Percentiles rank a stretch among this genome's conserved stretches.
Evolutionary conservation across 2,888 invertebrate genomes (phyloP).

Genomic region (Spodoptera picta): DNA sequence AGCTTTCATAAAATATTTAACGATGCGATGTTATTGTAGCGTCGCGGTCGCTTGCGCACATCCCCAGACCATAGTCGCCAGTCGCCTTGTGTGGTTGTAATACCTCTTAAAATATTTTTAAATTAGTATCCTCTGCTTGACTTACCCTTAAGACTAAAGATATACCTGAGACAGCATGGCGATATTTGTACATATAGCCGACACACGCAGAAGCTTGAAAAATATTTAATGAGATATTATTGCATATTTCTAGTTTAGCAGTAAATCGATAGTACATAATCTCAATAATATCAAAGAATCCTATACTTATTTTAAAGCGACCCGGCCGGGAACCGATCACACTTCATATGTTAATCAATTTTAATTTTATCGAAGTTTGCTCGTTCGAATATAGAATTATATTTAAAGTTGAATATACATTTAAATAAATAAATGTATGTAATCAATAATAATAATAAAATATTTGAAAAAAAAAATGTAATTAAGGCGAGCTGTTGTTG

Average conservation of each 20-base stretch:
- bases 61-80: conserved; percentile 69
- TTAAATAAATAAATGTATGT: conserved; percentile 74
- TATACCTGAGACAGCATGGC: conserved; percentile 72
- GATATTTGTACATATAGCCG: conserved; percentile 79
- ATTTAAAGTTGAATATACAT: conserved; percentile 86
- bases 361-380: conserved; percentile 89
- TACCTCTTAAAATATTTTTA: conserved; percentile 76
- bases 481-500: conserved; percentile 85
- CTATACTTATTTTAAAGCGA: conserved; percentile 71
- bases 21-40: conserved; percentile 32
- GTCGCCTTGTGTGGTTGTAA: conserved; percentile 84
- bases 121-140: conserved; percentile 77
- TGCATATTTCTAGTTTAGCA: conserved; percentile 83
- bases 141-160: conserved; percentile 71
- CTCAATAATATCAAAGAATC: conserved; percentile 86
- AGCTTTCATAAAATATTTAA: conserved; percentile 56
- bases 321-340: conserved; percentile 70
- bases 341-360: conserved; percentile 87
- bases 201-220: conserved; percentile 80
- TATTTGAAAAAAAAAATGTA: conserved; percentile 73
- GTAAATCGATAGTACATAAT: conserved; percentile 86
- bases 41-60: conserved; percentile 49
- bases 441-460: conserved; percentile 68
- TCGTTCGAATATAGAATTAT: conserved; percentile 88
- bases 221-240: conserved; percentile 75